Percentiles rank a stretch among this genome's conserved stretches.
Evolutionary conservation across 53 echinoderm and acorn worm species (phyloP).

Genomic region (Apostichopus leukothele): DNA sequence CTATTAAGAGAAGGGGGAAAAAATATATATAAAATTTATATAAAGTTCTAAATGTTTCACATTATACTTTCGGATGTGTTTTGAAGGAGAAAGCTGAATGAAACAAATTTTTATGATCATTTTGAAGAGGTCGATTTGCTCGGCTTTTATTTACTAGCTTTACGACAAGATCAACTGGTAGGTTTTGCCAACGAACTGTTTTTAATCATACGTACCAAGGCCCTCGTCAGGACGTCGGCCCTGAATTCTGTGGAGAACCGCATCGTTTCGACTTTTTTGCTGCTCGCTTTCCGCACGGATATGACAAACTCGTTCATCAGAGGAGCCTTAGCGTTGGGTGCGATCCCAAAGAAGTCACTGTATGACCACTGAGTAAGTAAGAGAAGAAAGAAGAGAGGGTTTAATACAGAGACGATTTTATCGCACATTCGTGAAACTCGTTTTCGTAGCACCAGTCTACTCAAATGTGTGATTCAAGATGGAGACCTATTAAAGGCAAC

Average conservation of each 20-base stretch:
- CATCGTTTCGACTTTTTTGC: slow-evolving; percentile 93
- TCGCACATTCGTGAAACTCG: not conserved
- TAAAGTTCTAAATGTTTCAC: too few relatives aligned
- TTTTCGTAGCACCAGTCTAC: too few relatives aligned
- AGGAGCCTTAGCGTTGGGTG: slow-evolving; percentile 86
- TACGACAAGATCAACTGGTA: too few relatives aligned
- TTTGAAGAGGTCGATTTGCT: too few relatives aligned
- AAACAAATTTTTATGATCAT: too few relatives aligned
- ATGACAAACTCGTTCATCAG: slow-evolving; percentile 91
- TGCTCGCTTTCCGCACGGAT: slow-evolving; percentile 71
- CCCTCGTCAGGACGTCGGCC: slow-evolving; percentile 84
- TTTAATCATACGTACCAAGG: slow-evolving; percentile 63
- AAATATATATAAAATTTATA: too few relatives aligned
- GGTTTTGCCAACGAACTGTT: too few relatives aligned
- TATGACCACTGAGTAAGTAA: slow-evolving; percentile 74
- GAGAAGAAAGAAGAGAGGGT: not conserved
- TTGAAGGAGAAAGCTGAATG: too few relatives aligned
- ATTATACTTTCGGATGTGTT: too few relatives aligned
- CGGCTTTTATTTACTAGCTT: too few relatives aligned
- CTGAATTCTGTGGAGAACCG: slow-evolving; percentile 94
- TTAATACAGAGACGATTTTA: not conserved
- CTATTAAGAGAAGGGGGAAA: slow-evolving; percentile 17
- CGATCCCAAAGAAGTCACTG: slow-evolving; percentile 86
- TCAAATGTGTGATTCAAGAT: too few relatives aligned
- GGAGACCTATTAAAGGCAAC: too few relatives aligned